Base-by-base conservation (phyloP, 2,888 invertebrate species). In the Lissocephala sabroskyi region DNA sequence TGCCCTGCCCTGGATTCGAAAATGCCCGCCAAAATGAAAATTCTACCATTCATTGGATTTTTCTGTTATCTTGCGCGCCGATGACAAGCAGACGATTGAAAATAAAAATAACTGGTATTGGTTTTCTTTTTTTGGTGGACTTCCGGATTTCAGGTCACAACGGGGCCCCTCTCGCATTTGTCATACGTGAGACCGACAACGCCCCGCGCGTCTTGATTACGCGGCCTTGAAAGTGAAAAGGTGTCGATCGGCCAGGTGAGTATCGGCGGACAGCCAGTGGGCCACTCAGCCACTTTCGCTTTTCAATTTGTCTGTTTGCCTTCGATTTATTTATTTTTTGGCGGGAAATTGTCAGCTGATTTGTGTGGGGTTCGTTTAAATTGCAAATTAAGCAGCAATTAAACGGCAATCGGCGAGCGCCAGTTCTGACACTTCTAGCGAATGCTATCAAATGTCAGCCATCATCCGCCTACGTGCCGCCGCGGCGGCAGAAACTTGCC, bases 211-310 rank as follows among this genome's bases (percentile, higher is more conserved):
- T 49, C 49, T 57, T 51, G 42, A 45, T 45, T 47, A 40, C 49
- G 58, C 65, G 65, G 68, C 80, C 80, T 81, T 81, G 80, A 81
- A 81, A 81, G 80, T 80, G 80, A 81, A 81, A 81, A 81, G 78
- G 80, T 81, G 78, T 80, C 80, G 67, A 60, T 17, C 53, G 55
- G 14, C 23, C 7, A 28, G 7, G 7, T 23, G 4, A 23, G 23
- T 23, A 5, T 23, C 23, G 7, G 28, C 7, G 14, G 14, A 13
- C 11, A 41, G 18, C 17, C 30, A 32, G 16, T 28, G 1, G 37
- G 23, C 37, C 18, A 40, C 37, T 37, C 45, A 40, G 49, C 36
- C 56, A 62, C 59, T 62, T 62, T 62, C 59, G 59, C 59, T 62
- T 62, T 62, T 62, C 44, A 36, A 23, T 14, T 36, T 18, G 19